phyloP scores from a whole-genome alignment of 2,113 vertebrate species.

The Ciconia maguari region DNA sequence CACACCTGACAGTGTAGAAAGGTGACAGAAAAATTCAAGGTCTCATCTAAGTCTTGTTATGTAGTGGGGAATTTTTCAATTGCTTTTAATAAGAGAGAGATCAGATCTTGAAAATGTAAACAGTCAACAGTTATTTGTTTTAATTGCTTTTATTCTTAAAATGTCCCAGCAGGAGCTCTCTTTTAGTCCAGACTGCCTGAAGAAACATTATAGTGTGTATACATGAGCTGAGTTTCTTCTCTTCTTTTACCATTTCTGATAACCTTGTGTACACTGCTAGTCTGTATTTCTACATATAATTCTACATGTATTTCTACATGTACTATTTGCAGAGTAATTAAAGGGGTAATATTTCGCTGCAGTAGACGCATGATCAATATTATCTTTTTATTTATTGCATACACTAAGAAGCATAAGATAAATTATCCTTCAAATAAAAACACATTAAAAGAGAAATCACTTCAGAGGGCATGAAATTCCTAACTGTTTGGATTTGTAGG shows the following conservation, averaged over 20 bases:
- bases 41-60: neutral
- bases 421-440: neutral
- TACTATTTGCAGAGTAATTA: neutral
- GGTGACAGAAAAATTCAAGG: neutral
- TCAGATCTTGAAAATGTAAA: neutral
- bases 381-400: neutral
- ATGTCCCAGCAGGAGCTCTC: neutral
- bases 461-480: neutral
- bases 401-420: neutral
- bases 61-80: neutral
- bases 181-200: neutral
- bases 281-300: neutral
- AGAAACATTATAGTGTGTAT: neutral
- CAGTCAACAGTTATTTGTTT: neutral
- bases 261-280: neutral
- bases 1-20: neutral
- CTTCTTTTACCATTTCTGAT: neutral
- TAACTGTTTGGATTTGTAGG: neutral
- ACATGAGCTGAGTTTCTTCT: neutral
- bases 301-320: neutral
- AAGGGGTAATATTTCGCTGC: neutral
- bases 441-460: neutral
- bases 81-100: neutral
- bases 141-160: slow-evolving; percentile 16
- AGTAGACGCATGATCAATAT: neutral